phyloP scores from a whole-genome alignment of 2,888 invertebrate genomes.

The Nymphalis polychloros region DNA sequence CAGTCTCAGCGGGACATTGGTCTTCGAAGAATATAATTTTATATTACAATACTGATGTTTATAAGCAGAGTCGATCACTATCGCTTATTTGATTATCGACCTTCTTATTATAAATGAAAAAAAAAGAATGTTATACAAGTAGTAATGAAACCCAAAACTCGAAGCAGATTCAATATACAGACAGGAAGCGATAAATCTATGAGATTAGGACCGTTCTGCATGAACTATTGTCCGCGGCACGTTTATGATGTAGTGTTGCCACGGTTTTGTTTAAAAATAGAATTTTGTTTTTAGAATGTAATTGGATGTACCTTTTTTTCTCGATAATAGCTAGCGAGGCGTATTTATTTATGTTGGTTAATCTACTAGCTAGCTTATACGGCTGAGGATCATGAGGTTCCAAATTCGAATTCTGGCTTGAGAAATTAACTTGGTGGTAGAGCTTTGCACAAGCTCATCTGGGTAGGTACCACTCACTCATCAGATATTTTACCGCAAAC shows the following conservation, averaged over 20 bases:
- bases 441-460: too few species aligned
- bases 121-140: not conserved
- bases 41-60: too few species aligned
- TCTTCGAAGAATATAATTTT: too few species aligned
- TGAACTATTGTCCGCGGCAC: slow-evolving; percentile 14
- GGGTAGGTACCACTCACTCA: too few species aligned
- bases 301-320: not conserved
- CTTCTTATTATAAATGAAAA: not conserved
- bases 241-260: not conserved
- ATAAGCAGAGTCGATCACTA: too few species aligned
- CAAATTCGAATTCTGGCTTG: too few species aligned
- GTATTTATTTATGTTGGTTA: not conserved
- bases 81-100: too few species aligned
- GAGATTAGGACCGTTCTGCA: slow-evolving; percentile 23
- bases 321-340: not conserved
- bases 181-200: slow-evolving; percentile 21
- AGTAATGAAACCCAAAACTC: not conserved
- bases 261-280: not conserved
- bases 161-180: slow-evolving; percentile 4
- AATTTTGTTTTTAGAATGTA: not conserved
- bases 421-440: too few species aligned
- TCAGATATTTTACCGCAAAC: too few species aligned
- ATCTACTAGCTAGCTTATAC: too few species aligned
- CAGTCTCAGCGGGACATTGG: too few species aligned
- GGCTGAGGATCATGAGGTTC: too few species aligned